These are phyloP conservation scores for pig (Sus scrofa) DNA, from an alignment of 2,113 vertebrate species.

Conservation along the genomic window DNA sequence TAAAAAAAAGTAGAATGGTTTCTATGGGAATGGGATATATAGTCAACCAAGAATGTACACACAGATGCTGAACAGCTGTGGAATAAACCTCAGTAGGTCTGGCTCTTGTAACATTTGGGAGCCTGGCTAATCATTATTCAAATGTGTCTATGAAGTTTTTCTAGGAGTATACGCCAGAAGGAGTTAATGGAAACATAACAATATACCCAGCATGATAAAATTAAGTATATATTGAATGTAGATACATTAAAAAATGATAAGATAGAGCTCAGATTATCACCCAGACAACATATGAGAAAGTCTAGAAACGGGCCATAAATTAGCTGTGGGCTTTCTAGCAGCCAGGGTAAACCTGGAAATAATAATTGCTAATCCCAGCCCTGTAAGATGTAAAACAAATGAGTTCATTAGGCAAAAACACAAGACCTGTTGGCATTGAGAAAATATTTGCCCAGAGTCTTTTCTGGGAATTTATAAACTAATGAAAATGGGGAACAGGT, in stretches of 20 bases:
- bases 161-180: slow-evolving; percentile 6
- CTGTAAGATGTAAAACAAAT: neutral
- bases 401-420: neutral
- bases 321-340: neutral
- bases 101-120: neutral
- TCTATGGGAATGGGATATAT: neutral
- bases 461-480: slow-evolving; percentile 18
- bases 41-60: neutral
- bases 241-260: neutral
- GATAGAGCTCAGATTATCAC: neutral
- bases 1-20: neutral
- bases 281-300: neutral
- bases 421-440: slow-evolving; percentile 12
- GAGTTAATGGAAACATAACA: slow-evolving; percentile 4
- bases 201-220: neutral
- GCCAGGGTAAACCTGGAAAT: neutral
- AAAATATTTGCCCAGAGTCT: neutral
- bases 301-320: neutral
- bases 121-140: neutral
- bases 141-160: neutral
- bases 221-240: neutral
- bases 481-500: neutral
- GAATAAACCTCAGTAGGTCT: neutral
- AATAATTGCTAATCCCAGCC: neutral
- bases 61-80: neutral